Evolutionary conservation across 2,888 invertebrate genomes (phyloP).

Genomic region (Pheosia gnoma): DNA sequence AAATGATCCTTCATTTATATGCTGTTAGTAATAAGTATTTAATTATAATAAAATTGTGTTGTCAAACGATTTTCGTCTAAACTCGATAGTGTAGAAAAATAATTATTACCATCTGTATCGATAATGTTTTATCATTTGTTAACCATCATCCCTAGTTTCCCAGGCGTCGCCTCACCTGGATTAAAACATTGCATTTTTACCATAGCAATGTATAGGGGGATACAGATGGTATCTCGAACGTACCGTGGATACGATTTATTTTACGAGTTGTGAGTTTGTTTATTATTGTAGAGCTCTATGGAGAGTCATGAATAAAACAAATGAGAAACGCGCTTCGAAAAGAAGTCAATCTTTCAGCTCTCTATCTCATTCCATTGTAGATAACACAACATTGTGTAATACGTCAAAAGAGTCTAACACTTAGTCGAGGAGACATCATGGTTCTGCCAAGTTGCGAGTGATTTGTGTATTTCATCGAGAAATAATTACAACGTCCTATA

Average conservation of each 20-base stretch:
- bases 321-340: background rate
- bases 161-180: slow-evolving; percentile 40
- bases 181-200: slow-evolving; percentile 80
- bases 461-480: no score
- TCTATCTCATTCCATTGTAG: no score
- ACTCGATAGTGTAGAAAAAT: no score
- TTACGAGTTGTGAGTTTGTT: slow-evolving; percentile 39
- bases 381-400: no score
- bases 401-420: no score
- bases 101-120: background rate
- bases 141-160: background rate
- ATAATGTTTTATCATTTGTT: background rate
- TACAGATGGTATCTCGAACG: slow-evolving; percentile 54
- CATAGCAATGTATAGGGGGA: slow-evolving; percentile 40
- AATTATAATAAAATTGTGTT: no score
- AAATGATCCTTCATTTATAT: no score
- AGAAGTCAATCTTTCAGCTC: background rate
- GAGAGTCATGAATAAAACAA: background rate
- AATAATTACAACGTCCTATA: no score
- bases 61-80: no score
- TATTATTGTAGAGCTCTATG: background rate
- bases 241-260: slow-evolving; percentile 52
- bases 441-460: no score
- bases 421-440: no score
- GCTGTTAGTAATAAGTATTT: no score